These are phyloP conservation scores for Notospermus geniculatus DNA, from an alignment of 1,140 invertebrate genomes.

Conservation along the genomic window DNA sequence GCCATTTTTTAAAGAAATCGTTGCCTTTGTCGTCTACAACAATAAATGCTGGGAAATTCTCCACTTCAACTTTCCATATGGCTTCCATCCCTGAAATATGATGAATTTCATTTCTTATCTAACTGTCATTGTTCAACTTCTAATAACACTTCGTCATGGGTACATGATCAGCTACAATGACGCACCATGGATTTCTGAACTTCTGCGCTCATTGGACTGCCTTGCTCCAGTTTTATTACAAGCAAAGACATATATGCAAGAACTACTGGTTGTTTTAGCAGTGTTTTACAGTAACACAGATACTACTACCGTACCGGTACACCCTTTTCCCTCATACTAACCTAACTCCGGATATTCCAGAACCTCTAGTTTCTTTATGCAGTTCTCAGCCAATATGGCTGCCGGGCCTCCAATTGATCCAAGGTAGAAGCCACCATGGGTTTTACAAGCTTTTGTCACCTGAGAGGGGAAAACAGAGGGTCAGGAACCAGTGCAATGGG, in stretches of 20 bases:
- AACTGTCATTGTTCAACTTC: no score
- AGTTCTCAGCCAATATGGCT: slow-evolving; percentile 56
- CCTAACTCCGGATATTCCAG: slow-evolving; percentile 56
- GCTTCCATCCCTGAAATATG: slow-evolving; percentile 54
- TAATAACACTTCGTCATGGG: no score
- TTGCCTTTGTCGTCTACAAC: slow-evolving; percentile 58
- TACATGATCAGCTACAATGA: no score
- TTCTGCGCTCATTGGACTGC: no score
- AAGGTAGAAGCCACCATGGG: slow-evolving; percentile 56
- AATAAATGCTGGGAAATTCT: slow-evolving; percentile 57
- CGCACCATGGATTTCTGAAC: no score
- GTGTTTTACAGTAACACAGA: no score
- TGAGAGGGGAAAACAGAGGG: slow-evolving; percentile 16
- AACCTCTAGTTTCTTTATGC: slow-evolving; percentile 57
- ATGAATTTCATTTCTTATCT: no score
- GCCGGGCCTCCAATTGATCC: slow-evolving; percentile 57
- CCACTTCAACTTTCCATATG: slow-evolving; percentile 55
- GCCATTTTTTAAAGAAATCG: slow-evolving; percentile 57
- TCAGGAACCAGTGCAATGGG: no score
- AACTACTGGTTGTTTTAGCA: no score
- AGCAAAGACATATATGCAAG: no score
- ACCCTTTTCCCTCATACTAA: slow-evolving; percentile 20
- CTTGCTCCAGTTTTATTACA: no score
- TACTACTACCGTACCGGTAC: no score
- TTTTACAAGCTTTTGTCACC: slow-evolving; percentile 56